Percentiles rank a stretch among this genome's conserved stretches.
Conservation (phyloP, 1,140 invertebrate species). For the Fopius arisanus region DNA sequence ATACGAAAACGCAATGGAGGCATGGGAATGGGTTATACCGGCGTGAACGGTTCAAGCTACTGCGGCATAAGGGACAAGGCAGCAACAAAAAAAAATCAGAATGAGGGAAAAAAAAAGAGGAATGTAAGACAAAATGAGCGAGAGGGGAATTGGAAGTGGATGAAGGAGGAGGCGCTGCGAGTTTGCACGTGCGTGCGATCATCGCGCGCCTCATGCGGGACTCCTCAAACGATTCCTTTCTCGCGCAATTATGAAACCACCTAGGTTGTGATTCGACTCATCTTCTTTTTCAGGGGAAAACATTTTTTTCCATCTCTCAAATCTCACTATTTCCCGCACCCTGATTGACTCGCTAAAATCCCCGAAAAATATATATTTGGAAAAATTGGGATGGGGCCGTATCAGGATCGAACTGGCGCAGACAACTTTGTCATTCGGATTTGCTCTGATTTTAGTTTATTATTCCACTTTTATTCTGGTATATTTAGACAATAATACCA, state of each 20-base stretch:
- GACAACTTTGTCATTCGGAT: too few relatives aligned
- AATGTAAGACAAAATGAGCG: slow-evolving; percentile 26
- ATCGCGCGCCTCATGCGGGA: slow-evolving; percentile 19
- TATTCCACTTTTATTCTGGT: too few relatives aligned
- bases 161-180: slow-evolving; percentile 27
- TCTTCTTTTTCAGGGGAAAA: slow-evolving; percentile 22
- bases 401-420: too few relatives aligned
- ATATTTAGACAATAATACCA: too few relatives aligned
- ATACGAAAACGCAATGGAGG: slow-evolving; percentile 3
- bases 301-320: too few relatives aligned
- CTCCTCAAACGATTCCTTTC: slow-evolving; percentile 24
- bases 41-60: not conserved
- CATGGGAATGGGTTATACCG: not conserved
- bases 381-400: too few relatives aligned
- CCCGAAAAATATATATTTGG: not conserved
- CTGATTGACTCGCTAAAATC: slow-evolving; percentile 24
- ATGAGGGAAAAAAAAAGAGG: slow-evolving; percentile 5
- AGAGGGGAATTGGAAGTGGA: slow-evolving; percentile 23
- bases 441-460: too few relatives aligned
- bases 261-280: slow-evolving; percentile 30
- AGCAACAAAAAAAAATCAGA: not conserved
- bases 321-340: not conserved
- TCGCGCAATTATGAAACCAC: slow-evolving; percentile 31
- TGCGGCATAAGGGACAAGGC: not conserved
- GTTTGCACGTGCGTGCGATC: slow-evolving; percentile 30